Base-by-base conservation (phyloP, 2,113 vertebrate genomes). In the Dasypus novemcinctus region DNA sequence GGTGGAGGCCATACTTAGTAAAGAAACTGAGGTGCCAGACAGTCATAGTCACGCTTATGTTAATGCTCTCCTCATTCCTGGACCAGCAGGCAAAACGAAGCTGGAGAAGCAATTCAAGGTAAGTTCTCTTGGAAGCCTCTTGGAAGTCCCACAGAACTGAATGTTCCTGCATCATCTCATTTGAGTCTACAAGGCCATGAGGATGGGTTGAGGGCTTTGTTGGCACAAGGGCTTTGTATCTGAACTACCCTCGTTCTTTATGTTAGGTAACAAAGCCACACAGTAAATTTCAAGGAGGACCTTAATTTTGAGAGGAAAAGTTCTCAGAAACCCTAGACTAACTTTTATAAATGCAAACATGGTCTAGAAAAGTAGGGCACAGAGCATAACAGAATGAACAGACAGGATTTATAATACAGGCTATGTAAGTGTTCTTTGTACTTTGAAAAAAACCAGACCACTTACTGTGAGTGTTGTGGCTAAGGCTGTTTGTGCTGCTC, bases 31-130 rank as follows among this genome's bases (percentile, higher is more conserved):
- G 96, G 99, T 99, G 61, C 97, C 87, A 0, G 98, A 99, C 18
- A 98, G 97, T 94, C 98, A 98, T 64, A 98, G 99, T 80, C 99
- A 99, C 74, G 98, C 97, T 95, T 99, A 99, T 17, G 99, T 99
- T 83, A 99, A 99, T 49, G 98, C 99, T 63, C 99, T 99, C 96
- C 98, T 99, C 97, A 99, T 98, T 95, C 98, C 99, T 6, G 99
- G 98, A 71, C 98, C 98, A 63, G 98, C 99, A 64, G 99, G 99
- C 97, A 99, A 98, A 97, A 99, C 98, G 5, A 98, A 97, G 25
- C 97, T 99, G 79, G 99, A 99, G 96, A 99, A 99, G 86, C 99
- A 99, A 96, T 99, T 99, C 97, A 99, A 99, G 99, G 99, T 99
- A 95, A 98, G 98, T 72, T 74, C 33, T 87, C 78, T 9, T 4